Conservation (phyloP, 1,140 invertebrate species). For the Aphelenchoides fujianensis region DNA sequence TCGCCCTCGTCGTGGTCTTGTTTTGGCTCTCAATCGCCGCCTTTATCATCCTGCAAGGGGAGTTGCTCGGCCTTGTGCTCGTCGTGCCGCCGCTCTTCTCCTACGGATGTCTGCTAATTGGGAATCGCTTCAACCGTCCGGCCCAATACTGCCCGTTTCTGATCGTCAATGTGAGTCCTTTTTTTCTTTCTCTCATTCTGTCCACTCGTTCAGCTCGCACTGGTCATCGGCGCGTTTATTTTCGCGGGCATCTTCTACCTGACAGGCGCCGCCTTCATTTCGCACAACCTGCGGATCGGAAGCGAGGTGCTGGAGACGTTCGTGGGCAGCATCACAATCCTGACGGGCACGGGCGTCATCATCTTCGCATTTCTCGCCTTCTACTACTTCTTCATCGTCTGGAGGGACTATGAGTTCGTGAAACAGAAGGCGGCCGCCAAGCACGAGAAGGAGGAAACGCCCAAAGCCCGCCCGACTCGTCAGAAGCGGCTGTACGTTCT, state of each 20-base stretch:
- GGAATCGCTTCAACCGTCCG: not conserved
- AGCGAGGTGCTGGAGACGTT: constrained; percentile 8
- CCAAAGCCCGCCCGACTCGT: not conserved
- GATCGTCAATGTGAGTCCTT: constrained; percentile 5
- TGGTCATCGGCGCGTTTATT: not conserved
- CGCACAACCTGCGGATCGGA: constrained; percentile 10
- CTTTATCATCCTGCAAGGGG: not conserved
- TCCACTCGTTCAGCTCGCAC: constrained; percentile 4
- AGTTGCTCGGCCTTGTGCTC: not conserved
- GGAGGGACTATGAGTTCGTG: constrained; percentile 1
- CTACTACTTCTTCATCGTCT: constrained; percentile 11
- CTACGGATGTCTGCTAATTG: constrained; percentile 3
- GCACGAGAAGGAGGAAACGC: not conserved
- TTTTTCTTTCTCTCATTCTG: not conserved
- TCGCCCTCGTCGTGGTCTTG: not conserved
- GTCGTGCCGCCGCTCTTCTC: not conserved
- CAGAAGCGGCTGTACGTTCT: not conserved
- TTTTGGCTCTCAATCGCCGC: not conserved
- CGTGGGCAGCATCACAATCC: constrained; percentile 1
- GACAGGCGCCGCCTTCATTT: constrained; percentile 2
- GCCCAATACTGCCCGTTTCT: constrained; percentile 1
- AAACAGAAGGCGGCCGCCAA: not conserved
- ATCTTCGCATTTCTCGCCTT: not conserved
- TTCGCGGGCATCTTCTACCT: constrained; percentile 9
- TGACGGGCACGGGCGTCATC: not conserved